Percentiles rank a stretch among this genome's conserved stretches.
phyloP scores from a whole-genome alignment of 2,888 invertebrate species.

The Branchellion lobata region DNA sequence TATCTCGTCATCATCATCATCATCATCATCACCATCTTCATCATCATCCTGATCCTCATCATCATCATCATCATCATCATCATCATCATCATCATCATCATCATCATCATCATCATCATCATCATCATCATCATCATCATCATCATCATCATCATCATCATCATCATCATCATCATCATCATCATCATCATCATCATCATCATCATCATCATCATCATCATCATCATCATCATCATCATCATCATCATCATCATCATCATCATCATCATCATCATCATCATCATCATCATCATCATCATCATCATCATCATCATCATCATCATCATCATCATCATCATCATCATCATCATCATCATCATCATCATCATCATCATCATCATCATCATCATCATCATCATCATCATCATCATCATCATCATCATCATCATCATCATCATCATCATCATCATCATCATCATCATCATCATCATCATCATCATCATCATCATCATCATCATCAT shows the following conservation, averaged over 20 bases:
- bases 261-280: slow-evolving; percentile 45
- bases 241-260: slow-evolving; percentile 40
- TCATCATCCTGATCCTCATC: neutral
- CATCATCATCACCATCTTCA: neutral
- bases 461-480: slow-evolving; percentile 28
- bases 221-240: slow-evolving; percentile 21
- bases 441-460: slow-evolving; percentile 14
- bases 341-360: slow-evolving; percentile 17
- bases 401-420: slow-evolving; percentile 24
- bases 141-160: slow-evolving; percentile 35
- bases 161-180: too few relatives aligned
- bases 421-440: slow-evolving; percentile 27
- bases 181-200: slow-evolving; percentile 4
- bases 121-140: slow-evolving; percentile 30
- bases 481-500: slow-evolving; percentile 22
- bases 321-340: slow-evolving; percentile 29
- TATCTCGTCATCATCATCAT: neutral
- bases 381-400: slow-evolving; percentile 22
- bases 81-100: slow-evolving; percentile 31
- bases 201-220: slow-evolving; percentile 32
- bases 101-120: slow-evolving; percentile 33
- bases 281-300: slow-evolving; percentile 44
- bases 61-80: neutral
- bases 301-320: slow-evolving; percentile 33
- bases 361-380: slow-evolving; percentile 25